Base-by-base conservation (phyloP, 2,797 vertebrate genomes). In the Rhynchotus rufescens region DNA sequence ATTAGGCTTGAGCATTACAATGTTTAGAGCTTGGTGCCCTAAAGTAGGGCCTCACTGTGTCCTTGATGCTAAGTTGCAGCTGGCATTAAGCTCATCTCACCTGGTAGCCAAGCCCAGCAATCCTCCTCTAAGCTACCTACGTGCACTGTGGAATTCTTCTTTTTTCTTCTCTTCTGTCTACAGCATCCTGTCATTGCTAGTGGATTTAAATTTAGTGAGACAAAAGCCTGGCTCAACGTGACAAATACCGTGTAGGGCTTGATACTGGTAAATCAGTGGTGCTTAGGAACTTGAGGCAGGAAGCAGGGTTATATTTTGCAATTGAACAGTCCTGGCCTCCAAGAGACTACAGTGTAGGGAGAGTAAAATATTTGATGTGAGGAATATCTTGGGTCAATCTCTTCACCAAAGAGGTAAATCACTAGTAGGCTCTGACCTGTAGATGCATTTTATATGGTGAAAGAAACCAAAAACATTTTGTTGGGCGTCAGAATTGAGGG, bases 381-480 rank as follows among this genome's bases (percentile, higher is more conserved):
- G 59, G 25, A 71, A 13, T 64, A 56, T 47, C 59, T 64, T 1
- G 1, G 2, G 10, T 28, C 74, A 40, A 45, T 78, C 71, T 85
- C 2, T 40, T 36, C 44, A 65, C 20, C 65, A 44, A 60, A 66
- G 67, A 76, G 44, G 38, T 52, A 49, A 38, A 30, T 49, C 60
- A 10, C 15, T 67, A 60, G 34, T 45, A 76, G 61, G 12, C 12
- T 93, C 54, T 88, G 73, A 89, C 56, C 10, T 75, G 28, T 56
- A 79, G 77, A 40, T 66, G 32, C 3, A 30, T 76, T 87, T 90
- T 67, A 66, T 59, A 38, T 51, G 68, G 30, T 71, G 56, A 83
- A 91, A 80, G 69, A 67, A 95, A 80, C 26, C 42, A 52, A 56
- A 72, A 80, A 45, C 57, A 28, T 10, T 90, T 92, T 83, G 74